Base-by-base conservation (phyloP, 2,113 vertebrate genomes). In the Odontophorus gujanensis region DNA sequence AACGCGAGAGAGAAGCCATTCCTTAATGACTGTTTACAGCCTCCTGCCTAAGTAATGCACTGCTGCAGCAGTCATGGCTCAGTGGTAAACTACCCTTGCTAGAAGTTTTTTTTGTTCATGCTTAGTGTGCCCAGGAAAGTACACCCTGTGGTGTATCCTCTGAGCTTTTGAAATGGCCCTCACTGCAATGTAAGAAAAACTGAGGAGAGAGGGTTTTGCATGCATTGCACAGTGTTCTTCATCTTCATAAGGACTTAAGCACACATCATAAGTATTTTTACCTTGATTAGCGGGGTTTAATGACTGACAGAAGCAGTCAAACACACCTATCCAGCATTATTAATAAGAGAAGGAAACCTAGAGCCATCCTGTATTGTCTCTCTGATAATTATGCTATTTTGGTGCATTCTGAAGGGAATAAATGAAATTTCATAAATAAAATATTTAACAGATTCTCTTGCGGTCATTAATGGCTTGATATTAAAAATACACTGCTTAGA, bases 341-440 rank as follows among this genome's bases (percentile, higher is more conserved):
- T 13, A 82, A 45, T 7, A 55, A 67, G 90, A 50, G 0, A 1
- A 8, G 25, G 32, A 30, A 85, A 38, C 47, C 42, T 77, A 59
- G 47, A 67, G 17, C 17, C 53, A 57, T 57, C 17, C 9, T 57
- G 30, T n/a, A 79, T 53, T 95, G 20, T 81, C 19, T 57, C 76
- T 7, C 40, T 63, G n/a, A 28, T 47, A 80, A 82, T 38, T 6
- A 63, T 55, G 43, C 7, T 74, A 11, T 55, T 89, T 77, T 61
- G 38, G 83, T 91, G 34, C n/a, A 76, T 61, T 95, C 83, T 38
- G 25, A 76, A 89, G 32, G 11, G 20, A 81, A 95, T 91, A 92
- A 8, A 67, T 1, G 50, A 11, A 13, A 19, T 68, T 91, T 69
- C 7, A 47, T 57, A 50, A 85, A 61, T 59, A 61, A 89, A 95